These are phyloP conservation scores for Acanthosepion esculentum DNA, from an alignment of 2,888 invertebrate species.

Conservation along the genomic window DNA sequence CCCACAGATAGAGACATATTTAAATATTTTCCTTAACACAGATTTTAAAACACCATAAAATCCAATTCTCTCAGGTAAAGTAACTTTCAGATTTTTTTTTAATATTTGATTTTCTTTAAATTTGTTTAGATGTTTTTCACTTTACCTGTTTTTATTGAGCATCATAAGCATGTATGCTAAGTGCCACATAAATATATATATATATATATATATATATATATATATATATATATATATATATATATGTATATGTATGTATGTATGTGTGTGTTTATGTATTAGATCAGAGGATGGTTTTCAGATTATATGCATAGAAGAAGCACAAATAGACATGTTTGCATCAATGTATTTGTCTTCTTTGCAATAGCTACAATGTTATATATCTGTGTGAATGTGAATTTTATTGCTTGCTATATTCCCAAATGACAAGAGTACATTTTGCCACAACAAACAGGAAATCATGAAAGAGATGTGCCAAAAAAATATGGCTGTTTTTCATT, in stretches of 20 bases:
- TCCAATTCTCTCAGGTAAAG: no score
- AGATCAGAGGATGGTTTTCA: neutral
- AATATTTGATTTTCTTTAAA: no score
- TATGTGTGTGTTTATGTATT: neutral
- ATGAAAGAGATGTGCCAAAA: neutral
- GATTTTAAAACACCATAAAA: no score
- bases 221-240: no score
- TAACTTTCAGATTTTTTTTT: no score
- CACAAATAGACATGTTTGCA: neutral
- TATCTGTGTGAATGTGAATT: neutral
- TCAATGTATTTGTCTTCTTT: neutral
- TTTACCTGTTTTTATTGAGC: no score
- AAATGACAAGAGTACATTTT: neutral
- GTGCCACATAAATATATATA: neutral
- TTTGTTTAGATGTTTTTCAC: no score
- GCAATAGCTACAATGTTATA: neutral
- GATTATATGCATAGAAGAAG: neutral
- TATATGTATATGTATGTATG: neutral
- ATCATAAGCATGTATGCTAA: no score
- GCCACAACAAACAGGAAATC: neutral
- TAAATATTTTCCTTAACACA: no score
- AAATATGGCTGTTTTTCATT: neutral
- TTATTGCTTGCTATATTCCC: neutral
- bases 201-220: no score
- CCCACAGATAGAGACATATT: no score